Percentiles rank a stretch among this genome's conserved stretches.
These are phyloP conservation scores for Empis livida DNA, from an alignment of 2,888 invertebrate species.

Conservation along the genomic window DNA sequence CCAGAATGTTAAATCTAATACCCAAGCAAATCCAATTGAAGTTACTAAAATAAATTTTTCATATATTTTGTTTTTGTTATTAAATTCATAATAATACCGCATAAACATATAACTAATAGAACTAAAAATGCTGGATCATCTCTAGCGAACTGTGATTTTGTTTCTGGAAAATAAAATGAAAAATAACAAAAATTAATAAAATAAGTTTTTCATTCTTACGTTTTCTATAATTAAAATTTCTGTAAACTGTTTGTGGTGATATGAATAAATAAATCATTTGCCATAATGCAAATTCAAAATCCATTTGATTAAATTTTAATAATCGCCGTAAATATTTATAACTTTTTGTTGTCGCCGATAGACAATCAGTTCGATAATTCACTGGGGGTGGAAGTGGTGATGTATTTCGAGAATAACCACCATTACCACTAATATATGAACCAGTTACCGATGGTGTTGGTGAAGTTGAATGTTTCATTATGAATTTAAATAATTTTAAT, in stretches of 20 bases:
- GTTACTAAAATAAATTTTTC: slow-evolving; percentile 53
- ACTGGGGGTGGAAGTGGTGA: slow-evolving; percentile 58
- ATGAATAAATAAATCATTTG: slow-evolving; percentile 94
- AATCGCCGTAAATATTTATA: slow-evolving; percentile 76
- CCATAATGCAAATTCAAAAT: slow-evolving; percentile 99
- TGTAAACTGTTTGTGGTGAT: slow-evolving; percentile 91
- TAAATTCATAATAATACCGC: slow-evolving; percentile 39
- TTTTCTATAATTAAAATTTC: slow-evolving; percentile 96
- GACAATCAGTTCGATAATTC: slow-evolving; percentile 54
- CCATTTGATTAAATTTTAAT: slow-evolving; percentile 93
- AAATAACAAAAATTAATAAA: background rate
- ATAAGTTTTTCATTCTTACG: slow-evolving; percentile 42
- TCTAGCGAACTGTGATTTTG: slow-evolving; percentile 95
- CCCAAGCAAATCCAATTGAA: slow-evolving; percentile 76
- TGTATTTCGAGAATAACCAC: slow-evolving; percentile 38
- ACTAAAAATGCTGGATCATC: slow-evolving; percentile 98
- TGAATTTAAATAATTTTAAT: no score
- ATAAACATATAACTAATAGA: slow-evolving; percentile 71
- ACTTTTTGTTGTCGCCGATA: slow-evolving; percentile 76
- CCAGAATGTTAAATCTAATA: slow-evolving; percentile 52
- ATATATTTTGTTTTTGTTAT: background rate
- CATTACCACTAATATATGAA: slow-evolving; percentile 10
- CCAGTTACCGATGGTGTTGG: slow-evolving; percentile 41
- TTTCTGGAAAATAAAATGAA: slow-evolving; percentile 59
- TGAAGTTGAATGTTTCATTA: slow-evolving; percentile 50